Base-by-base conservation (phyloP, 2,113 vertebrate genomes). In the Sminthopsis crassicaudata region DNA sequence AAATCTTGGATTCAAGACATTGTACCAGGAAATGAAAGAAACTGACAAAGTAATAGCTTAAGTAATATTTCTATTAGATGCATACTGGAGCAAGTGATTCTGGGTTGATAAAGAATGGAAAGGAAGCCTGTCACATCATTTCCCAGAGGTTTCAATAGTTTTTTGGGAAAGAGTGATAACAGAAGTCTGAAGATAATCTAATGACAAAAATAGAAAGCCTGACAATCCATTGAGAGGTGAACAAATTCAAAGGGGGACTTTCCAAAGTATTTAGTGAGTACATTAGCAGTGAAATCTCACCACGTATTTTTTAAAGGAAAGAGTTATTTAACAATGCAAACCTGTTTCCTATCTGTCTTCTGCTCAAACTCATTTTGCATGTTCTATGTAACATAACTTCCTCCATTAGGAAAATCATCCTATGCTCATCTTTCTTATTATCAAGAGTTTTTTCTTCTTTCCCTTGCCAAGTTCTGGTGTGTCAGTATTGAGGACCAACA, bases 121-220 rank as follows among this genome's bases (percentile, higher is more conserved):
- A n/a, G 36, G n/a, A 54, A 57, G 88, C 52, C 4, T 42, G 19
- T 22, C 23, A 30, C 8, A n/a, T n/a, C 46, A 53, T 50, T 52
- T 19, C 88, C 19, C 26, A 60, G 12, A 19, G 95, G 46, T n/a
- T 4, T 16, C 27, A 23, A 42, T 89, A 55, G 88, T 89, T 48
- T 96, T 95, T 48, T 60, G 11, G 51, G 90, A 91, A n/a, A 30
- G 60, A 19, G n/a, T 23, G n/a, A 23, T n/a, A 84, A 91, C 51
- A n/a, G 55, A 90, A 90, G 88, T 76, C 88, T 52, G 2, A 48
- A 50, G n/a, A 48, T 88, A 90, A 36, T 91, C 27, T 91, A 76
- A 90, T 88, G 48, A 76, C 89, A 50, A 92, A 84, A 91, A 91
- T n/a, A 84, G 52, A 60, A 57, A 90, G 88, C 25, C 12, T 12